A percentile compares a stretch with the other conserved stretches of the same genome.
phyloP scores from a whole-genome alignment of 2,797 vertebrate species.

The Chaetophractus vellerosus region DNA sequence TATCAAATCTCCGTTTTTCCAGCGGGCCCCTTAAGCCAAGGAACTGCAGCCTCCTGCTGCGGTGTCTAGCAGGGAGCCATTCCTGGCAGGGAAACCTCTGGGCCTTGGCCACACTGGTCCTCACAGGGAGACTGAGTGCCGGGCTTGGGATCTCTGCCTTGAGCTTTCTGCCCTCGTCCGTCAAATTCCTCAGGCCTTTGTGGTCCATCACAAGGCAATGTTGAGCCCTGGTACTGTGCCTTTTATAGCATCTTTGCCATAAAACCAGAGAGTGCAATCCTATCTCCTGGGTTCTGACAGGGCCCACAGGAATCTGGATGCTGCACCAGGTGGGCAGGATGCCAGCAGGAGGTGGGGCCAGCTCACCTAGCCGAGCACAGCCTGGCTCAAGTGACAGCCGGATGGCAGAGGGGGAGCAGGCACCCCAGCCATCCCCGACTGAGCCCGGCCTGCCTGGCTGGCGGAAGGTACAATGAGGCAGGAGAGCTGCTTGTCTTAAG shows the following conservation, averaged over 20 bases:
- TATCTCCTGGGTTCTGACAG: constrained; percentile 17
- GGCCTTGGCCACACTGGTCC: background rate
- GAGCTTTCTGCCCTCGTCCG: background rate
- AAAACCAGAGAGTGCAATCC: constrained; percentile 39
- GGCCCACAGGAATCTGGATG: constrained; percentile 55
- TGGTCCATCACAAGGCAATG: background rate
- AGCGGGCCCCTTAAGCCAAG: background rate
- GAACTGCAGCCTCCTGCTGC: background rate
- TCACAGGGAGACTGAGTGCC: background rate
- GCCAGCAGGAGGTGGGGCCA: background rate
- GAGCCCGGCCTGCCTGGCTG: background rate
- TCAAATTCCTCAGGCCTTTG: background rate
- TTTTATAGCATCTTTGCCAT: constrained; percentile 74
- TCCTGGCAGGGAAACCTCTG: background rate
- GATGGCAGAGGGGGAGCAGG: background rate
- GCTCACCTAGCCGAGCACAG: constrained; percentile 46
- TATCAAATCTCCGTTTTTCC: constrained; percentile 12
- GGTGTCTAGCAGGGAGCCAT: background rate
- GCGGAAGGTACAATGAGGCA: background rate
- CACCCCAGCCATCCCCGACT: background rate
- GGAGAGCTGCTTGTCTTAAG: background rate
- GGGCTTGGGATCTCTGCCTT: background rate
- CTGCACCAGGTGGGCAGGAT: constrained; percentile 32
- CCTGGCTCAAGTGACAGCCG: constrained; percentile 4
- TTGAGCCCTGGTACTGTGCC: constrained; percentile 27